These are phyloP conservation scores for Marcusenius ussheri DNA, from an alignment of 2,113 vertebrate genomes.

Conservation along the genomic window DNA sequence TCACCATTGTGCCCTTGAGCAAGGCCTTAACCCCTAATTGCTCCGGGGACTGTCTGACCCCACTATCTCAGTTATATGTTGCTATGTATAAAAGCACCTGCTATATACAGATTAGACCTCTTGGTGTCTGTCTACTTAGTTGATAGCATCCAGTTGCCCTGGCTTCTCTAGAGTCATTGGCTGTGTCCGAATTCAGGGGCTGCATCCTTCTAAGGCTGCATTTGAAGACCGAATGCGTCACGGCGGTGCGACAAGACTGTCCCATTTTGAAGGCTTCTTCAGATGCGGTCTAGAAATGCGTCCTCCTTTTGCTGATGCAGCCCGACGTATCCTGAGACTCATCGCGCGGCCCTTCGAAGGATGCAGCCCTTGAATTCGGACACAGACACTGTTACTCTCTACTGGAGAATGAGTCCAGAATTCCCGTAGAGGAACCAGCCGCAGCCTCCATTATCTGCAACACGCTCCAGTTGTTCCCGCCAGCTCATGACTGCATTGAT, in stretches of 20 bases:
- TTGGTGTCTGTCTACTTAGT: not conserved
- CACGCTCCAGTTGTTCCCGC: not conserved
- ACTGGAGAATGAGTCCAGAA: not conserved
- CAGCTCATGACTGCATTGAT: not conserved
- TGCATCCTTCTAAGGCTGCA: not conserved
- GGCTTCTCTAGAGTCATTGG: not conserved
- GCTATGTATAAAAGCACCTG: not conserved
- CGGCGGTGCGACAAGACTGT: not conserved
- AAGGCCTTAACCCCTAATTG: not conserved
- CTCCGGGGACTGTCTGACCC: not conserved
- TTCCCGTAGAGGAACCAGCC: not conserved
- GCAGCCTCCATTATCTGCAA: not conserved
- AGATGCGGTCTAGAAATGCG: not conserved
- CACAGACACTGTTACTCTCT: not conserved
- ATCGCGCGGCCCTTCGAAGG: not conserved
- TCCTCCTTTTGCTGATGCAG: not conserved
- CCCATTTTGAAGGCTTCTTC: not conserved
- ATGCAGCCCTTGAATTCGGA: not conserved
- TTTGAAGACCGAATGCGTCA: not conserved
- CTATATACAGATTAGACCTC: not conserved
- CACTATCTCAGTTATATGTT: not conserved
- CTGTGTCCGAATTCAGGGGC: not conserved
- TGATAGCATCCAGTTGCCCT: not conserved
- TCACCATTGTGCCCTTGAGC: not conserved
- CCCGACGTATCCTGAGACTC: not conserved